Percentiles rank a stretch among this genome's conserved stretches.
These are phyloP conservation scores for Conops quadrifasciatus DNA, from an alignment of 2,888 invertebrate species.

Conservation along the genomic window DNA sequence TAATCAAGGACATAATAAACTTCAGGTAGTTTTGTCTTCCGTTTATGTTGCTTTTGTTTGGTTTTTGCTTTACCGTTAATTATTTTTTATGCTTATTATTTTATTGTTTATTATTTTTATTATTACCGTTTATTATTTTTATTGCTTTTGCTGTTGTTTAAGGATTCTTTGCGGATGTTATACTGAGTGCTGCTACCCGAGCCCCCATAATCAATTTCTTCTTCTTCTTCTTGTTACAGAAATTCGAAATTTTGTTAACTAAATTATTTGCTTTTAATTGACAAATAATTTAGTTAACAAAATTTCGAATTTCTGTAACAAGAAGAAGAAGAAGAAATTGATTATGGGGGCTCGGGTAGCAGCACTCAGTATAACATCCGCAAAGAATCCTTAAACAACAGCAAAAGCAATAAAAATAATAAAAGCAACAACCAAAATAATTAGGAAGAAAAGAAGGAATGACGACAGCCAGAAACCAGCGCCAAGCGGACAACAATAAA, in stretches of 20 bases:
- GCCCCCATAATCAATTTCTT: neutral
- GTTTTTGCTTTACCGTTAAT: no score
- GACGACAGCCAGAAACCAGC: no score
- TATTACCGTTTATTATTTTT: neutral
- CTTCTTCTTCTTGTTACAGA: constrained; percentile 8
- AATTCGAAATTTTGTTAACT: constrained; percentile 24
- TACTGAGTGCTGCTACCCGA: neutral
- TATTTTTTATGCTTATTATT: no score
- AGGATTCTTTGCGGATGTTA: neutral
- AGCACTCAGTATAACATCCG: neutral
- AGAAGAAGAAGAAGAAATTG: neutral
- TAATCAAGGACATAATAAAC: no score
- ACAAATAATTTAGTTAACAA: constrained; percentile 10
- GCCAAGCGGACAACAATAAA: no score
- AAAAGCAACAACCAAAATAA: neutral
- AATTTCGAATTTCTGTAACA: constrained; percentile 24
- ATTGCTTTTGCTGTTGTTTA: neutral
- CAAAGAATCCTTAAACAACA: neutral
- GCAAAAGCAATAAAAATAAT: neutral
- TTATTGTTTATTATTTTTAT: neutral
- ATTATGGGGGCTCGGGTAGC: no score
- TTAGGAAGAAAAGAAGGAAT: neutral
- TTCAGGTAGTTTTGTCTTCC: no score
- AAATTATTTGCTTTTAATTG: no score
- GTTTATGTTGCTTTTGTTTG: no score